A percentile compares a stretch with the other conserved stretches of the same genome.
phyloP scores from a whole-genome alignment of 2,888 invertebrate genomes.

The Ceraclea dissimilis region DNA sequence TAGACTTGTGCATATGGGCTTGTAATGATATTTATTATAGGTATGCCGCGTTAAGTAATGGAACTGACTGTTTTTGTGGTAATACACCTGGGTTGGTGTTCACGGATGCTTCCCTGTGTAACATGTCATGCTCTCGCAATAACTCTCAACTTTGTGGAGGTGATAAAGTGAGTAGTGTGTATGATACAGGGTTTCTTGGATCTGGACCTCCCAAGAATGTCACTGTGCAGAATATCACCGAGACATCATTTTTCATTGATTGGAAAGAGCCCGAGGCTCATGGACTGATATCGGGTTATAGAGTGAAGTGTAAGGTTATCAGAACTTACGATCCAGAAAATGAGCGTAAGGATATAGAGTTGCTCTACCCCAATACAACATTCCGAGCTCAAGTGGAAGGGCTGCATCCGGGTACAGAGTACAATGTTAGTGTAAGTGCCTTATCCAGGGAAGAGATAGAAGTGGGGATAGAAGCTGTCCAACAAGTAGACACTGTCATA shows the following conservation, averaged over 20 bases:
- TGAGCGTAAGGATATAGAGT: conserved; percentile 34
- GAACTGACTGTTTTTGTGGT: conserved; percentile 43
- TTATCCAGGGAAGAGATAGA: conserved; percentile 51
- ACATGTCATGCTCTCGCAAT: conserved; percentile 53
- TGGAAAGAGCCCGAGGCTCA: conserved; percentile 54
- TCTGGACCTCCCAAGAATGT: conserved; percentile 65
- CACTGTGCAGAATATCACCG: conserved; percentile 50
- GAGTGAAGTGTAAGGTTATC: conserved; percentile 47
- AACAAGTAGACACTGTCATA: conserved; percentile 61
- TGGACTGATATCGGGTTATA: conserved; percentile 47
- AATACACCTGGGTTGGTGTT: conserved; percentile 40
- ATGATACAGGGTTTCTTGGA: conserved; percentile 55
- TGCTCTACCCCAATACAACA: conserved; percentile 53
- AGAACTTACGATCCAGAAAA: conserved; percentile 50
- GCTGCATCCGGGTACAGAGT: conserved; percentile 67
- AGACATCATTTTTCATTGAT: conserved; percentile 51
- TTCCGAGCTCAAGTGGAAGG: conserved; percentile 51
- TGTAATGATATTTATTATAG: conserved; percentile 45
- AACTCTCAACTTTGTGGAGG: conserved; percentile 61
- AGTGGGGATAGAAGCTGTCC: conserved; percentile 50
- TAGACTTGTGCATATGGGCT: conserved; percentile 42
- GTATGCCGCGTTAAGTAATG: conserved; percentile 41
- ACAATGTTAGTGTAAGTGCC: conserved; percentile 66
- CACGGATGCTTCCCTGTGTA: conserved; percentile 43
- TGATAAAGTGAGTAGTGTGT: conserved; percentile 56